Base-by-base conservation (phyloP, 2,113 vertebrate genomes). In the Chroicocephalus ridibundus region DNA sequence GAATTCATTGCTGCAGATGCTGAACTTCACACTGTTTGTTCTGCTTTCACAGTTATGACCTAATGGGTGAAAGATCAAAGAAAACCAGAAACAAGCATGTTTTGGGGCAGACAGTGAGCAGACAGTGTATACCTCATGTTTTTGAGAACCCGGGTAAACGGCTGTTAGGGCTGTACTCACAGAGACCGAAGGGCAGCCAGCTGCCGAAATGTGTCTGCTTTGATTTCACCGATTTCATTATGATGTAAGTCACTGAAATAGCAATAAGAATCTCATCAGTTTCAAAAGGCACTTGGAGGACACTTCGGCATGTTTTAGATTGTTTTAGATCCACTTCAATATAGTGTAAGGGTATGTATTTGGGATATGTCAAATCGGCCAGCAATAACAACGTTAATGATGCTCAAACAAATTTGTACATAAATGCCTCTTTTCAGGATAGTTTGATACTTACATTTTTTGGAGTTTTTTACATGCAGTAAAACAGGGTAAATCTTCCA, bases 211-310 rank as follows among this genome's bases (percentile, higher is more conserved):
- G 99, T 99, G 95, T 98, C 98, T 13, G 88, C 98, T 96, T 97
- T 97, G 90, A 99, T 97, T 97, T 99, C 98, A 94, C 97, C 80
- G 16, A 99, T 98, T 96, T 99, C 98, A 57, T 99, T 99, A 94
- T 99, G 99, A 80, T 98, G 98, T 79, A 99, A 97, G 97, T 99
- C 99, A 93, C 99, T 99, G 98, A 94, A 98, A 98, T 2, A 81
- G 97, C 85, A 98, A 87, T 71, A 92, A 97, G 66, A 93, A 70
- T 70, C 40, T 85, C 36, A 57, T 96, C 68, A 94, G 71, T 93
- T 97, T 94, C 97, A 97, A 92, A 95, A 95, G 74, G 60, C 52
- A 87, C 17, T 40, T 80, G 49, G 31, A 84, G 68, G 66, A 90
- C 51, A 82, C 81, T 97, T 92, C 3, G 5, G 55, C 70, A 46